phyloP scores from a whole-genome alignment of 2,797 vertebrate species.

The Sylvia borin region DNA sequence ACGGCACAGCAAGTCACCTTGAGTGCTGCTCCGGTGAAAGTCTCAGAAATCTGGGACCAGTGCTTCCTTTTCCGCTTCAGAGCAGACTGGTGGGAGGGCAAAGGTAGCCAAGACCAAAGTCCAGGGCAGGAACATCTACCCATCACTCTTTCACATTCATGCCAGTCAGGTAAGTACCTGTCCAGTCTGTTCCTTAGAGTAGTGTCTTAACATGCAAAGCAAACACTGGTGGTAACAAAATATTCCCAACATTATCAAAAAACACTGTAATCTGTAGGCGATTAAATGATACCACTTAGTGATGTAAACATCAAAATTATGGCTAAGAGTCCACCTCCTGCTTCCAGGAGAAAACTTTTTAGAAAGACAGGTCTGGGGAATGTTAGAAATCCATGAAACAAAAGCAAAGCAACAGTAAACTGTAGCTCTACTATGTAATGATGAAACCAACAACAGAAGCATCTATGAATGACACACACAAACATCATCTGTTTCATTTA shows the following conservation, averaged over 20 bases:
- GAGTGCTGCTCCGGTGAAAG: background rate
- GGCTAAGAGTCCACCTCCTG: background rate
- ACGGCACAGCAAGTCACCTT: fast-evolving
- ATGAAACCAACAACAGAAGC: background rate
- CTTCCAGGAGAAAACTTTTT: background rate
- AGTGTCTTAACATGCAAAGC: fast-evolving
- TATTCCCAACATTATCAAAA: background rate
- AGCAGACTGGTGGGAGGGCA: background rate
- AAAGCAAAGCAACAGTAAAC: background rate
- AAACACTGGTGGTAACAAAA: background rate
- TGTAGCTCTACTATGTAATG: background rate
- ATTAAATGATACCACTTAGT: background rate
- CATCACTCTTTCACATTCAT: background rate
- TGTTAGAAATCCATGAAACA: background rate
- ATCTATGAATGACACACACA: background rate
- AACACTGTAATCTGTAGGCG: background rate
- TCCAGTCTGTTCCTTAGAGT: background rate
- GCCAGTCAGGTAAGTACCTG: background rate
- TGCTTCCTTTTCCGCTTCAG: background rate
- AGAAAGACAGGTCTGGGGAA: background rate
- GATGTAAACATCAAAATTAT: background rate
- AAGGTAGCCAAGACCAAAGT: background rate
- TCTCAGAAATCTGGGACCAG: background rate
- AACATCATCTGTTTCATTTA: background rate
- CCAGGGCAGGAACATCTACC: background rate